A percentile compares a stretch with the other conserved stretches of the same genome.
phyloP scores from a whole-genome alignment of 2,113 vertebrate species.

The Centropus bengalensis region DNA sequence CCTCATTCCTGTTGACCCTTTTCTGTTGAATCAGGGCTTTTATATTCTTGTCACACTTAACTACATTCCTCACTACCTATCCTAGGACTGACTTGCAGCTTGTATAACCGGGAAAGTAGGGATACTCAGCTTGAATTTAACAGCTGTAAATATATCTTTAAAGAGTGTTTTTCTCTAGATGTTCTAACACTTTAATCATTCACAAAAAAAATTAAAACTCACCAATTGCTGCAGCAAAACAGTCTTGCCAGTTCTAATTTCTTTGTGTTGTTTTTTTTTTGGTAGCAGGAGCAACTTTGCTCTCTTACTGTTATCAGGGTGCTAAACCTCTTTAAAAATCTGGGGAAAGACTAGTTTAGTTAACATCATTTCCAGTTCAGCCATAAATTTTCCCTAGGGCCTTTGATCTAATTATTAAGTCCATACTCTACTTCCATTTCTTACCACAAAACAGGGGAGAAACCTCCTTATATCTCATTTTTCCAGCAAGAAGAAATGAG shows the following conservation, averaged over 20 bases:
- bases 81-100: neutral
- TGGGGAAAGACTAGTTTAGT: neutral
- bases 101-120: neutral
- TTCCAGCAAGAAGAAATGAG: neutral
- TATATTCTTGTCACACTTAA: neutral
- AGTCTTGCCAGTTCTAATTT: neutral
- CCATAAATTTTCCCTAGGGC: neutral
- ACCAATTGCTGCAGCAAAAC: neutral
- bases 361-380: neutral
- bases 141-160: neutral
- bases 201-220: neutral
- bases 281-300: neutral
- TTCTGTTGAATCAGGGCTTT: no score
- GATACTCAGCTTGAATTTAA: neutral
- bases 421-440: neutral
- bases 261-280: neutral
- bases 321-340: neutral
- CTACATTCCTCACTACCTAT: neutral
- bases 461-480: neutral
- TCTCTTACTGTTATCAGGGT: neutral
- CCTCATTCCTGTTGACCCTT: neutral
- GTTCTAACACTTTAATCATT: neutral
- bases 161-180: neutral
- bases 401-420: neutral
- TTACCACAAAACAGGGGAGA: neutral